These are phyloP conservation scores for Protonemura montana DNA, from an alignment of 2,888 invertebrate species.

Conservation along the genomic window DNA sequence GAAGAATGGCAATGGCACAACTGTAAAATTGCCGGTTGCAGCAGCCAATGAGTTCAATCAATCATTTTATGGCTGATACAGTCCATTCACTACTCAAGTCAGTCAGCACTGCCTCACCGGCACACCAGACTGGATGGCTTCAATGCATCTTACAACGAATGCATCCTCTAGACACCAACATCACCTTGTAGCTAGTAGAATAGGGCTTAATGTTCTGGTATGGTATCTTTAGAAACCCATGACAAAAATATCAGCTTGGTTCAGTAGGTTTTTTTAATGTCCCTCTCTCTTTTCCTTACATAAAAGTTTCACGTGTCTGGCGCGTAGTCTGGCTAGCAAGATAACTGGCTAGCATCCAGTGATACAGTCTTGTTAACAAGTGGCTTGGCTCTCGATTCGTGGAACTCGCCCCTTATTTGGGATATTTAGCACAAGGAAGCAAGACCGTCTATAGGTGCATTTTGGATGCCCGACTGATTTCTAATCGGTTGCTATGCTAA, in stretches of 20 bases:
- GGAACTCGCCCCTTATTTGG: conserved; percentile 5
- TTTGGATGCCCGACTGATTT: neutral
- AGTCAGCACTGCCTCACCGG: neutral
- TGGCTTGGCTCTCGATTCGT: neutral
- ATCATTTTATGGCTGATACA: neutral
- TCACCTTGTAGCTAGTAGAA: too few species aligned
- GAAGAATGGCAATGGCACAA: neutral
- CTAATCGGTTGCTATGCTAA: neutral
- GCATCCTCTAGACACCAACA: neutral
- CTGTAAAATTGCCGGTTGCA: neutral
- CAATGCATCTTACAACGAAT: neutral
- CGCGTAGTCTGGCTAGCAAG: conserved; percentile 1
- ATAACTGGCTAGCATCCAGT: conserved; percentile 12
- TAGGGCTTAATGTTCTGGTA: neutral
- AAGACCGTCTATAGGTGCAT: neutral
- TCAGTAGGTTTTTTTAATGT: neutral
- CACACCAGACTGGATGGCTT: too few species aligned
- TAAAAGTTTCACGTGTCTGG: neutral
- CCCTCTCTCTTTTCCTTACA: neutral
- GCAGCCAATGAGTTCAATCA: neutral
- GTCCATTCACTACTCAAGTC: too few species aligned
- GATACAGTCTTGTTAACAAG: neutral
- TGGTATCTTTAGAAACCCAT: neutral
- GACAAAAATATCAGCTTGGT: neutral
- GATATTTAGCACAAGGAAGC: conserved; percentile 1